Evolutionary conservation across 2,113 vertebrate genomes (phyloP).

Genomic region (Petrocephalus microphthalmus): DNA sequence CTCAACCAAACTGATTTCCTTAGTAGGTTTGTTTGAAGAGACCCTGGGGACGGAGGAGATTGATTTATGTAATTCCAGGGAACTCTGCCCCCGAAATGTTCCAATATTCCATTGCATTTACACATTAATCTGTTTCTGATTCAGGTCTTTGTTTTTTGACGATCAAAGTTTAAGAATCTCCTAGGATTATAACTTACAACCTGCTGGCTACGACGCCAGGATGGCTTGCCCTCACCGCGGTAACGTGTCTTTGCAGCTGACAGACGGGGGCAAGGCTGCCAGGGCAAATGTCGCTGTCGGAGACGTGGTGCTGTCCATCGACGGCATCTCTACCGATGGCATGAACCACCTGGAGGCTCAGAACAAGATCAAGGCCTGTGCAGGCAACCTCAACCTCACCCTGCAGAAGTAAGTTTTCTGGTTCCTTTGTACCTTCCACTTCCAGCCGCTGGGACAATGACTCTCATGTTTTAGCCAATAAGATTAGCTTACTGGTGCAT

Average conservation of each 20-base stretch:
- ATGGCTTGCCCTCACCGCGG: constrained; percentile 7
- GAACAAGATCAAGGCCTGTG: constrained; percentile 93
- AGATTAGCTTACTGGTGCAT: background rate
- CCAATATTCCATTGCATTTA: background rate
- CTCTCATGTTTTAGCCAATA: background rate
- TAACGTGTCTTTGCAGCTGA: constrained; percentile 67
- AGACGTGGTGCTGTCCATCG: constrained; percentile 85
- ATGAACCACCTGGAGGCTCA: constrained; percentile 98
- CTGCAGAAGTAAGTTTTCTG: constrained; percentile 79
- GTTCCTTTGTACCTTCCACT: background rate
- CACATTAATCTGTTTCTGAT: background rate
- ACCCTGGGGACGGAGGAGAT: background rate
- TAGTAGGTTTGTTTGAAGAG: background rate
- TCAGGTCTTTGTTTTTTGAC: background rate
- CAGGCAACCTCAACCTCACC: constrained; percentile 80
- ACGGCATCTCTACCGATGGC: constrained; percentile 79
- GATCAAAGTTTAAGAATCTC: background rate
- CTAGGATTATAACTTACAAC: background rate
- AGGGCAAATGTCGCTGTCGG: constrained; percentile 76
- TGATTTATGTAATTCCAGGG: background rate
- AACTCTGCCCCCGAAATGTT: background rate
- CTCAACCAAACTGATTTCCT: constrained; percentile 2
- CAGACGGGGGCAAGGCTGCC: constrained; percentile 81
- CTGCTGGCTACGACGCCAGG: background rate
- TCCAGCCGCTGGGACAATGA: background rate